Percentiles rank a stretch among this genome's conserved stretches.
These are phyloP conservation scores for Noturus placidus DNA, from an alignment of 2,113 vertebrate species.

Conservation along the genomic window DNA sequence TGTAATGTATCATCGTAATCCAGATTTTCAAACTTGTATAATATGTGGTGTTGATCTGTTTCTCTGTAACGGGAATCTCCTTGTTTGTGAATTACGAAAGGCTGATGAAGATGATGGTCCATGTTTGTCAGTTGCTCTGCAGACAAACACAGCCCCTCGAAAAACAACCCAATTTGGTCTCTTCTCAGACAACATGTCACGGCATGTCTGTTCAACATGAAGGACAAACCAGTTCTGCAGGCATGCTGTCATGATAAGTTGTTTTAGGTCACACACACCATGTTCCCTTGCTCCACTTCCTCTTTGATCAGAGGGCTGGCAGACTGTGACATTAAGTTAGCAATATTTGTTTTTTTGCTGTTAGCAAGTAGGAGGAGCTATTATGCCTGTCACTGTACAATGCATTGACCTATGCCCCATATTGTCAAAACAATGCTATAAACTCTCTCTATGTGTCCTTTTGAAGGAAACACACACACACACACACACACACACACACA, in stretches of 20 bases:
- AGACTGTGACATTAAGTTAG: not conserved
- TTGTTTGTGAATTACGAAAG: constrained; percentile 7
- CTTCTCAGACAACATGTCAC: not conserved
- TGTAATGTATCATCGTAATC: not conserved
- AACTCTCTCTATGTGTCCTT: not conserved
- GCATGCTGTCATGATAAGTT: constrained; percentile 12
- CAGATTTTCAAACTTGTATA: not conserved
- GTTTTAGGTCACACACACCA: not conserved
- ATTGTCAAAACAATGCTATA: constrained; percentile 32
- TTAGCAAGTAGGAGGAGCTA: constrained; percentile 12
- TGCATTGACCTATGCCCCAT: constrained; percentile 21
- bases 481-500: not conserved
- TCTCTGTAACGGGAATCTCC: not conserved
- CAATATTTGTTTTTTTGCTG: not conserved
- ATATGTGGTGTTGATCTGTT: not conserved
- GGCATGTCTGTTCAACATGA: not conserved
- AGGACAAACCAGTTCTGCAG: constrained; percentile 30
- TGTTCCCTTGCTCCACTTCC: not conserved
- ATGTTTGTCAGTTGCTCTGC: constrained; percentile 10
- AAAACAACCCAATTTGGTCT: constrained; percentile 12
- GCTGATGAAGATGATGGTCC: not conserved
- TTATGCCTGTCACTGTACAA: not conserved
- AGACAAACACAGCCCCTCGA: not conserved
- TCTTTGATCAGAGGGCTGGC: not conserved
- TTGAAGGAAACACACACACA: not conserved